Conservation (phyloP, 2,888 invertebrate species). For the Leucoma salicis region DNA sequence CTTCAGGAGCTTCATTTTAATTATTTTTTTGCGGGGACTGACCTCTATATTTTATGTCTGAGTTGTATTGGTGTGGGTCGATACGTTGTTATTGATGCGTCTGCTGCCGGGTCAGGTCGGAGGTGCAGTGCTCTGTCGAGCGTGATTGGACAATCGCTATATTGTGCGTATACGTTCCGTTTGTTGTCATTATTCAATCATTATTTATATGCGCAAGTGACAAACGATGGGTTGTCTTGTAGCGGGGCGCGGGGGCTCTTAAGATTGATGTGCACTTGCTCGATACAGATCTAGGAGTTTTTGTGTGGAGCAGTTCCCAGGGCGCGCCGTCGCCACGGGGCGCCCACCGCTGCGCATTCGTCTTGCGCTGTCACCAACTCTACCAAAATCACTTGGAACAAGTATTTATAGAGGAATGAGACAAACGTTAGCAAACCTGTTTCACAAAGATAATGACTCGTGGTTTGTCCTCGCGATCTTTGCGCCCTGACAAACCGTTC, state of each 20-base stretch:
- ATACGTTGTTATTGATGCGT: neutral
- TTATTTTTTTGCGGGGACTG: neutral
- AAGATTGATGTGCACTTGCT: constrained; percentile 61
- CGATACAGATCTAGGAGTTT: constrained; percentile 58
- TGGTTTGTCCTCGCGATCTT: too few relatives aligned
- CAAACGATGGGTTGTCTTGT: constrained; percentile 41
- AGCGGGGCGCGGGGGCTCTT: constrained; percentile 9
- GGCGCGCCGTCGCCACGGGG: constrained; percentile 43
- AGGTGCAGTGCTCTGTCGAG: too few relatives aligned
- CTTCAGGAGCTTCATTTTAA: neutral
- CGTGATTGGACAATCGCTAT: constrained; percentile 34
- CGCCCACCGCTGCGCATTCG: constrained; percentile 43
- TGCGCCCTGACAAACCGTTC: too few relatives aligned
- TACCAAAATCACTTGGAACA: constrained; percentile 22
- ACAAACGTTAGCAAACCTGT: neutral
- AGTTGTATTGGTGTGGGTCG: neutral
- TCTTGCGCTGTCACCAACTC: constrained; percentile 64
- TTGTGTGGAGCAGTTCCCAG: constrained; percentile 36
- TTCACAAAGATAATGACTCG: too few relatives aligned
- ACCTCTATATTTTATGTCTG: neutral
- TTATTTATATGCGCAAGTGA: constrained; percentile 44
- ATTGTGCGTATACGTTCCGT: constrained; percentile 19
- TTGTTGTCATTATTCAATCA: constrained; percentile 42
- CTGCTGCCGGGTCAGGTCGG: too few relatives aligned
- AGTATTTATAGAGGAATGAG: constrained; percentile 9